Base-by-base conservation (phyloP, 1,140 invertebrate species). In the Amyelois transitella region DNA sequence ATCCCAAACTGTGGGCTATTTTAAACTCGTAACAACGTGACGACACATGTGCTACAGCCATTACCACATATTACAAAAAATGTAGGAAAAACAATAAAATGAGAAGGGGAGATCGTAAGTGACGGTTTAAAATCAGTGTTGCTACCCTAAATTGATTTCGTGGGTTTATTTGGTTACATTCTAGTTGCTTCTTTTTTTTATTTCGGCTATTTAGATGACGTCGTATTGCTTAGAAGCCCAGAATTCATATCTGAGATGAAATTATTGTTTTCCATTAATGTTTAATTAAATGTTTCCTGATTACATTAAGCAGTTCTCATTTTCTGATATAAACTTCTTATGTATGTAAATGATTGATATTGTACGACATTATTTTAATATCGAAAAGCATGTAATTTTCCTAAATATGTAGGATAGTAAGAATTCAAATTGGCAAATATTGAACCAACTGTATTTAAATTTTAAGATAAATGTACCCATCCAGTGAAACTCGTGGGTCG, bases 21-120 rank as follows among this genome's bases (percentile, higher is more conserved):
- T 87, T 87, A 87, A 87, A 87, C 84, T 87, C 81, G 75, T 86
- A 86, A 86, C 81, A 87, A 77, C 77, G 32, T 14, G 75, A 74
- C 83, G 75, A 77, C 83, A 87, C 81, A 81, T 87, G 83, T 83
- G 81, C 64, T 71, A 60, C 74, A 69, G 70, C 81, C 83, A 87
- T 87, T 87, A 87, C 80, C 83, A 82, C 84, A 87, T 87, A 87
- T 87, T 87, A 87, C 81, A 85, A 87, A 87, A 87, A 87, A 83
- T 72, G 66, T 52, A 66, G 71, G 77, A 78, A 83, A 86, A 84
- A 62, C 32, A 38, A 38, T 38, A 38, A 38, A 38, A 38, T 38
- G n/a, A 38, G 32, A 38, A n/a, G n/a, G 32, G 32, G 32, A 14
- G n/a, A 14, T 38, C 25, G 25, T 14, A 38, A 38, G 32, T 38